These are phyloP conservation scores for Diplazon laetatorius DNA, from an alignment of 2,888 invertebrate genomes.

Conservation along the genomic window DNA sequence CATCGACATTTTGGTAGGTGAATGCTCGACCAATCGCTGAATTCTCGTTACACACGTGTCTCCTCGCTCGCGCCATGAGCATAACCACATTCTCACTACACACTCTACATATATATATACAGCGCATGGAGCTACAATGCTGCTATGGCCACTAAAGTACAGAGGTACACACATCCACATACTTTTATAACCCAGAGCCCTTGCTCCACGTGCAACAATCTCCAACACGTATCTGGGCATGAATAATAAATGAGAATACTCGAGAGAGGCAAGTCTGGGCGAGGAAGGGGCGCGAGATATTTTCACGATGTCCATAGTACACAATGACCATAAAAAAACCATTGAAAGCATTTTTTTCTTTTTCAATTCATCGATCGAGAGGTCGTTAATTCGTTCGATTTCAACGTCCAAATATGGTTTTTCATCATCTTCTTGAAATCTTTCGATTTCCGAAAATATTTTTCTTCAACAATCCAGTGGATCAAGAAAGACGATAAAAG, in stretches of 20 bases:
- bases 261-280: slow-evolving; percentile 44
- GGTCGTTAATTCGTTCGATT: slow-evolving; percentile 72
- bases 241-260: slow-evolving; percentile 77
- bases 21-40: slow-evolving; percentile 68
- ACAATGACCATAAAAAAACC: slow-evolving; percentile 67
- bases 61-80: slow-evolving; percentile 52
- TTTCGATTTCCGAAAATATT: no score
- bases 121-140: background rate
- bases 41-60: slow-evolving; percentile 76
- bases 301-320: slow-evolving; percentile 44
- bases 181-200: slow-evolving; percentile 34
- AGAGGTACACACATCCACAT: background rate
- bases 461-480: no score
- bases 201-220: slow-evolving; percentile 74
- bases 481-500: no score
- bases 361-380: slow-evolving; percentile 72
- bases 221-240: slow-evolving; percentile 77
- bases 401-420: slow-evolving; percentile 36
- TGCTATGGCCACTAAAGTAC: slow-evolving; percentile 25
- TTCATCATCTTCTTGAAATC: background rate
- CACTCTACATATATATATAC: no score
- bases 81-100: background rate
- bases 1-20: slow-evolving; percentile 55
- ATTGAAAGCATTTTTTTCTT: slow-evolving; percentile 69
- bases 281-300: slow-evolving; percentile 7